Base-by-base conservation (phyloP, 1,140 invertebrate species). In the Camponotus floridanus region DNA sequence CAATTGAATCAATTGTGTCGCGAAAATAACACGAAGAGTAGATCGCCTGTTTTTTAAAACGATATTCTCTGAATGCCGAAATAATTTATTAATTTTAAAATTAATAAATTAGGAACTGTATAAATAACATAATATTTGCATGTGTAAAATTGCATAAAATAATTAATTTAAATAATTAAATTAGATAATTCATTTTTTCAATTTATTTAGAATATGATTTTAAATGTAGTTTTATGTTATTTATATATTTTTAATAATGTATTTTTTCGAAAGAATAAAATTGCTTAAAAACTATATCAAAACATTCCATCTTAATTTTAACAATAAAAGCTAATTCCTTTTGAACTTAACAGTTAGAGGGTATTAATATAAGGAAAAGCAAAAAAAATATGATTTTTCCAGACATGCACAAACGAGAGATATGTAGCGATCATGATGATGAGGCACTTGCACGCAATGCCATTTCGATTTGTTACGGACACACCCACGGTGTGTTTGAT, bases 391-490 rank as follows among this genome's bases (percentile, higher is more conserved):
- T 33, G 26, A 62, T 59, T 45, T 61, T n/a, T 48, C 18, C 26
- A 39, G 26, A 9, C 65, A 57, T 36, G 74, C 31, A 86, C 51
- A 45, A 9, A 65, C 8, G 64, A 79, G 9, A 70, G 51, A 64
- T 64, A 76, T 86, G 67, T 76, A 86, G 18, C n/a, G 59, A 64
- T 42, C 71, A 70, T 45, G 45, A 87, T 64, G 79, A 87, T 59
- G 84, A 73, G 76, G 76, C 61, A 86, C 59, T 62, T 70, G 86
- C 83, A 81, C 39, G 88, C 76, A 73, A 48, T 64, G 71, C 70
- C 74, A 71, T 88, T 89, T 81, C 70, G 61, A 36, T 78, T 84
- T 42, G 79, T 67, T 62, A 68, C 59, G 48, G 55, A 87, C 67
- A 57, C 62, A 81, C 42, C 9, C 76, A 76, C 39, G 42, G 36